Conservation (phyloP, 2,888 invertebrate species). For the Amblyjoppa fuscipennis region DNA sequence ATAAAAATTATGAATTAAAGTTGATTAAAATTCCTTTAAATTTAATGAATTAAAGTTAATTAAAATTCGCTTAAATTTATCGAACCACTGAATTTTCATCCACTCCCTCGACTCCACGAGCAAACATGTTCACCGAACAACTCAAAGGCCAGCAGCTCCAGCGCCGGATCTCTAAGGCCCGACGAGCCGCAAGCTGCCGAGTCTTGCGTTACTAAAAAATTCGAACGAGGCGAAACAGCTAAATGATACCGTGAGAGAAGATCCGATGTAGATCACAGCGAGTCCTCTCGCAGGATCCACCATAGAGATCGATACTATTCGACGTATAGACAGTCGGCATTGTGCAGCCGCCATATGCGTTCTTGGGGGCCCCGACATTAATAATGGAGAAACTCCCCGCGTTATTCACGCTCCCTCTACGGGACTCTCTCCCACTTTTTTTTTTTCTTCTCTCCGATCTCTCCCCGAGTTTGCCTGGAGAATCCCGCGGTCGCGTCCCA, state of each 20-base stretch:
- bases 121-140: not conserved
- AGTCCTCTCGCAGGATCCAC: slow-evolving; percentile 22
- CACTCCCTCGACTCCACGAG: not conserved
- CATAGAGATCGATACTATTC: slow-evolving; percentile 57
- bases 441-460: slow-evolving; percentile 40
- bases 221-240: slow-evolving; percentile 22
- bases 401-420: slow-evolving; percentile 60
- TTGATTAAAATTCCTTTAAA: not conserved
- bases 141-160: not conserved
- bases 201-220: not conserved
- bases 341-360: slow-evolving; percentile 60
- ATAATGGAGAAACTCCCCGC: slow-evolving; percentile 61
- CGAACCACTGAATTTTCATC: not conserved
- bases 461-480: slow-evolving; percentile 51
- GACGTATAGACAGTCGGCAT: slow-evolving; percentile 41
- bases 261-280: slow-evolving; percentile 53
- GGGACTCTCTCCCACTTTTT: slow-evolving; percentile 23
- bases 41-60: not conserved
- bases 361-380: slow-evolving; percentile 43
- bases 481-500: slow-evolving; percentile 70
- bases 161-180: not conserved
- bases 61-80: slow-evolving; percentile 9
- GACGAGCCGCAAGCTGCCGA: not conserved
- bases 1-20: no score
- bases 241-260: slow-evolving; percentile 64